phyloP scores from a whole-genome alignment of 1,140 invertebrate genomes.

The Neodiprion fabricii region DNA sequence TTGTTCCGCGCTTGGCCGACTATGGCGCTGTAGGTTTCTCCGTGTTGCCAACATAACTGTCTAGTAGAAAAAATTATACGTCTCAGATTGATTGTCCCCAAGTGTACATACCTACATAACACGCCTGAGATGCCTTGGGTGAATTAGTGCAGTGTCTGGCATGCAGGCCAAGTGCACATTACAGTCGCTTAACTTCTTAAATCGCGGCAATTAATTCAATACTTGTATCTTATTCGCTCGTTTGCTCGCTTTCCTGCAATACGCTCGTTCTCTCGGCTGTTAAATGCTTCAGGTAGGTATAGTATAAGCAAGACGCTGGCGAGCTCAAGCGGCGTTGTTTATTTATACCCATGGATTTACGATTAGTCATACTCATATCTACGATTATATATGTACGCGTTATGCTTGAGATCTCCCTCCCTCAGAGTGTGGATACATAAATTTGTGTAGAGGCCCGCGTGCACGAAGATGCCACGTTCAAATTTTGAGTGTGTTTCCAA shows the following conservation, averaged over 20 bases:
- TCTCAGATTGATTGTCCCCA: too few relatives aligned
- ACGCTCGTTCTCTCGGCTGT: conserved; percentile 2
- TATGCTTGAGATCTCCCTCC: not conserved
- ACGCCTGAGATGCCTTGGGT: too few relatives aligned
- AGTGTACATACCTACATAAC: too few relatives aligned
- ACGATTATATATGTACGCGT: not conserved
- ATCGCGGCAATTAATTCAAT: not conserved
- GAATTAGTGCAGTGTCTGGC: too few relatives aligned
- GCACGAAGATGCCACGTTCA: too few relatives aligned
- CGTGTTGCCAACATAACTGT: too few relatives aligned
- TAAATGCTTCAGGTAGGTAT: not conserved
- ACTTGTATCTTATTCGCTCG: not conserved
- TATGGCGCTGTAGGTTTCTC: too few relatives aligned
- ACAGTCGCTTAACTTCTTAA: not conserved
- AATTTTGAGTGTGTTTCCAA: too few relatives aligned
- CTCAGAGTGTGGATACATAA: not conserved
- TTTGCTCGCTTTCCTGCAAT: not conserved
- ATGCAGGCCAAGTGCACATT: too few relatives aligned
- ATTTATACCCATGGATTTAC: conserved; percentile 3
- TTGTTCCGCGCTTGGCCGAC: too few relatives aligned
- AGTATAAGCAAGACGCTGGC: not conserved
- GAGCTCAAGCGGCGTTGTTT: conserved; percentile 2
- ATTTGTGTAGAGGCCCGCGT: not conserved
- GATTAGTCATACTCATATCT: not conserved
- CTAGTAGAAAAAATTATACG: too few relatives aligned